Evolutionary conservation across 2,888 invertebrate genomes (phyloP).

Genomic region (Nineta flava): DNA sequence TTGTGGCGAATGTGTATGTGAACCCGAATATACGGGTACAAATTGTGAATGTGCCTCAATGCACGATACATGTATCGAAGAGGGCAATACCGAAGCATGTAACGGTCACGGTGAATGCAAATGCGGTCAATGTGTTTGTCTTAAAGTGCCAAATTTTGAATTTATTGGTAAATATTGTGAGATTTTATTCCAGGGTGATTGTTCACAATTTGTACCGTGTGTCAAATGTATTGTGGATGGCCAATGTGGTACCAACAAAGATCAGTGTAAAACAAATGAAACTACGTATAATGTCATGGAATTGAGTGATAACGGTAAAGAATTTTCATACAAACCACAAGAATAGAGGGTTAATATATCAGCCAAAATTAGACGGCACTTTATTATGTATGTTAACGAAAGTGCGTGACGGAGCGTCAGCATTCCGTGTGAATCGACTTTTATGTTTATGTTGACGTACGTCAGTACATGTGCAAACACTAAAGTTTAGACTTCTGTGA

Average conservation of each 20-base stretch:
- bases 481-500: too few relatives aligned
- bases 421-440: too few relatives aligned
- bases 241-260: background rate
- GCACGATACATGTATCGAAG: conserved; percentile 34
- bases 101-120: conserved; percentile 60
- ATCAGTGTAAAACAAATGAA: background rate
- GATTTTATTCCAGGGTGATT: background rate
- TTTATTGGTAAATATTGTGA: background rate
- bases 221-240: background rate
- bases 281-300: background rate
- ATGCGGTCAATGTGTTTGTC: conserved; percentile 37
- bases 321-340: background rate
- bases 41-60: conserved; percentile 39
- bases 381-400: too few relatives aligned
- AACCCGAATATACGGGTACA: conserved; percentile 37
- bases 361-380: too few relatives aligned
- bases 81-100: conserved; percentile 37
- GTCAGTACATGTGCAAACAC: too few relatives aligned
- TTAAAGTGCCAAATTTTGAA: background rate
- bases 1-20: conserved; percentile 59
- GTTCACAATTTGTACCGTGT: background rate
- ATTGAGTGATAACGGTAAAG: background rate
- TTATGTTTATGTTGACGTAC: too few relatives aligned
- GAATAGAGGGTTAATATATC: too few relatives aligned
- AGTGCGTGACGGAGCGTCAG: too few relatives aligned